Percentiles rank a stretch among this genome's conserved stretches.
Evolutionary conservation across 2,888 invertebrate species (phyloP).

Genomic region (Microdon myrmicae): DNA sequence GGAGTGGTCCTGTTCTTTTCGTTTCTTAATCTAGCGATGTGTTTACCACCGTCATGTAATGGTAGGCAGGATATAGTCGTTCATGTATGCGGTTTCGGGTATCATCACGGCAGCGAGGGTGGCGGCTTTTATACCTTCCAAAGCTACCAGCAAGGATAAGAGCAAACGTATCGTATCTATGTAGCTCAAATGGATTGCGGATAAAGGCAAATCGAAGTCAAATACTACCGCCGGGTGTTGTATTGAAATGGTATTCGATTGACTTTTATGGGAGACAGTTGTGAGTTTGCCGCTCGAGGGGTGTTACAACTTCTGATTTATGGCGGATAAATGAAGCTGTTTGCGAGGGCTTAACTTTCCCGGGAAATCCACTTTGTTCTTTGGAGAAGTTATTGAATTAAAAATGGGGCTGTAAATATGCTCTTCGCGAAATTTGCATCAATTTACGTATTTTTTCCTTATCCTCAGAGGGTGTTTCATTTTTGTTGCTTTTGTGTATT

Average conservation of each 20-base stretch:
- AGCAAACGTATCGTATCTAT: too few species aligned
- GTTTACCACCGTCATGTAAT: not conserved
- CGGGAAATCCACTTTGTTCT: constrained; percentile 13
- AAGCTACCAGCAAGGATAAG: not conserved
- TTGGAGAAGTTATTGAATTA: constrained; percentile 21
- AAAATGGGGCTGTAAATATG: not conserved
- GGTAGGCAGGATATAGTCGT: not conserved
- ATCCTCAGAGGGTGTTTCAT: too few species aligned
- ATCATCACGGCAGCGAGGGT: not conserved
- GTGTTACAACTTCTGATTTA: constrained; percentile 15
- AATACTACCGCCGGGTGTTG: constrained; percentile 32
- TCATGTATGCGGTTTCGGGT: not conserved
- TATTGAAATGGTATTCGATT: constrained; percentile 36
- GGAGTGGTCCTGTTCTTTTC: not conserved
- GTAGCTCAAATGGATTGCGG: too few species aligned
- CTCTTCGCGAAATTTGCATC: not conserved
- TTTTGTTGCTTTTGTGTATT: too few species aligned
- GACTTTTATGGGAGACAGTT: constrained; percentile 32
- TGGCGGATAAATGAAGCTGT: constrained; percentile 18
- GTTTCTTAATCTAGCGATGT: constrained; percentile 3
- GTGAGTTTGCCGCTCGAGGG: not conserved
- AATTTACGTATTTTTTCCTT: not conserved
- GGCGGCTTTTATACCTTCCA: not conserved
- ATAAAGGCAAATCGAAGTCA: constrained; percentile 39
- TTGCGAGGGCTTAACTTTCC: constrained; percentile 18